phyloP scores from a whole-genome alignment of 2,797 vertebrate species.

The Brachyalestes nurse region DNA sequence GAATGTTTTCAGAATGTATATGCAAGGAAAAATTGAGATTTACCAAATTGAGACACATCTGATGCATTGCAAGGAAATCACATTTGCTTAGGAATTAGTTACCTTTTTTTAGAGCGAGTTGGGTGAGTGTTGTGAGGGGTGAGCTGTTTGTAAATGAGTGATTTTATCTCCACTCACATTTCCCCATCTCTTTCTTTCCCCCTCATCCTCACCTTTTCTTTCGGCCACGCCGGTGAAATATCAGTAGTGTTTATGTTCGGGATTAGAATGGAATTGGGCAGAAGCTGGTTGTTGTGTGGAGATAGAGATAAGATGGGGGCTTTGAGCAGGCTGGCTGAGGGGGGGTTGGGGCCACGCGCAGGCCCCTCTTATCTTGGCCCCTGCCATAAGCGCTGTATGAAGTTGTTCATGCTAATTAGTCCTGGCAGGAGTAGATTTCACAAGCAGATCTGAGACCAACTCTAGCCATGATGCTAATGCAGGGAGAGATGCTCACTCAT shows the following conservation, averaged over 20 bases:
- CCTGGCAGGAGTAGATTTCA: conserved; percentile 94
- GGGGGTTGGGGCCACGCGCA: conserved; percentile 48
- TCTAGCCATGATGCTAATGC: conserved; percentile 50
- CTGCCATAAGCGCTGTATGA: conserved; percentile 90
- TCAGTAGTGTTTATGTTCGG: conserved; percentile 99
- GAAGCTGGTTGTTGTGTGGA: conserved; percentile 96
- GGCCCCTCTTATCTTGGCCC: conserved; percentile 86
- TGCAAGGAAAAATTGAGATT: background rate
- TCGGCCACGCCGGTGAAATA: conserved; percentile 90
- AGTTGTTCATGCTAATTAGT: conserved; percentile 98
- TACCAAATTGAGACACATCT: background rate
- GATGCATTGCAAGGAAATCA: conserved; percentile 8
- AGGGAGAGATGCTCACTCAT: conserved; percentile 30
- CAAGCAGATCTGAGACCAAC: conserved; percentile 75
- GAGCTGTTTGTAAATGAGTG: conserved; percentile 86
- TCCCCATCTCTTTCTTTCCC: conserved; percentile 67
- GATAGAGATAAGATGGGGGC: conserved; percentile 96
- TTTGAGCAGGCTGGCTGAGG: conserved; percentile 51
- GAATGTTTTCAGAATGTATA: background rate
- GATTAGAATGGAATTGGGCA: conserved; percentile 98
- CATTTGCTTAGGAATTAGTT: conserved; percentile 37
- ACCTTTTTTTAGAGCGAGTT: conserved; percentile 33
- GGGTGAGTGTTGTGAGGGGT: conserved; percentile 79
- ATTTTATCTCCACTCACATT: conserved; percentile 78
- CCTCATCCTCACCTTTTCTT: conserved; percentile 40